Evolutionary conservation across 2,797 vertebrate species (phyloP), one percentile per base, ranked within the genome.

Genomic region (Phalanger gymnotis): DNA sequence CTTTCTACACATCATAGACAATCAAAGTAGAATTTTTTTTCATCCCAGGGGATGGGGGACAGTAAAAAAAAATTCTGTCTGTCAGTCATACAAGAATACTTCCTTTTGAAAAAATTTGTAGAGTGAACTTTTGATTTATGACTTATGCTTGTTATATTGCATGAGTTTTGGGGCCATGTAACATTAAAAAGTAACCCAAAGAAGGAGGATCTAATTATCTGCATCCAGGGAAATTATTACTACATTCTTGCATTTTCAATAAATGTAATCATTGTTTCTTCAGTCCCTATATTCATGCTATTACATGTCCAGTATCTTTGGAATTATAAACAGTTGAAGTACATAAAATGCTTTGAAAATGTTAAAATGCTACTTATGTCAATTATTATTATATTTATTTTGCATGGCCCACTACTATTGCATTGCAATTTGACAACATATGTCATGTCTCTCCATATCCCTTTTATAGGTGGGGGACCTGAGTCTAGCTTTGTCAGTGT

Each of bases 1-100:
- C 31, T 95, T 90, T 93, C 47, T 90, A 91, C 58, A 5, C 14
- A 22, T 89, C 93, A 91, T 2, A 87, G 47, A 66, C 57, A 91
- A 87, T 96, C 81, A 94, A 95, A 93, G 73, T 94, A 12, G 40
- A 81, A 7, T 47, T 22, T 81, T 81, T 40, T 81, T 73, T n/a
- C 34, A 47, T 47, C 73, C 40, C 25, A 47, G 40, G 73, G 73
- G 22, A 87, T 11, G 40, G 10, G 34, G 34, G 34, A 73, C 34
- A 40, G 14, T n/a, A 19, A 73, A 73, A 61, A 61, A 73, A 6
- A n/a, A n/a, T n/a, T 31, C 58, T 73, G 73, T 0, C 92, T 53
- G 40, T 91, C 54, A 91, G 34, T 0, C 61, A 47, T 55, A 31
- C 90, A 87, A 95, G 51, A 90, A 61, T 9, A 58, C 34, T 97